Evolutionary conservation across 2,888 invertebrate species (phyloP), one percentile per base, ranked within the genome.

Genomic region (Pristionchus fissidentatus): DNA sequence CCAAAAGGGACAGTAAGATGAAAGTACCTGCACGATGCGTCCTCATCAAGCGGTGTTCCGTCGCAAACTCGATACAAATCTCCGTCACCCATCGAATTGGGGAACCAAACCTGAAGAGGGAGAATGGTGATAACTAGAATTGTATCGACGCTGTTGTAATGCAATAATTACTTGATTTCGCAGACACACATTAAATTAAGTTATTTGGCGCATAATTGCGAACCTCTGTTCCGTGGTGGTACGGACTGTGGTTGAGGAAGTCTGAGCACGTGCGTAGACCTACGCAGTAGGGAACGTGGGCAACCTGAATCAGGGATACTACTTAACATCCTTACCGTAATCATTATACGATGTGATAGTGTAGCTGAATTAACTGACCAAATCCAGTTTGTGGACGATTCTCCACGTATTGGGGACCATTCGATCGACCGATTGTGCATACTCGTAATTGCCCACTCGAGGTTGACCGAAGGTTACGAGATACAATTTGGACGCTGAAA

Each of bases 381-480:
- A 83, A 83, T 91, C 90, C 46, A 86, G 87, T 52, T 87, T 85
- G 84, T 90, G 91, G 19, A 88, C 87, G 38, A 89, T 41, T 66
- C 89, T 85, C 87, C 88, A 91, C 52, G 87, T 88, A 66, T 84
- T 85, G 0, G 85, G 87, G 8, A 91, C 86, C 7, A 90, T 70
- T 57, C 62, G 41, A 83, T 91, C 91, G 66, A 90, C 90, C 0
- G 86, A 84, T 60, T 70, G 75, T 0, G 91, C 89, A 81, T 90
- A 92, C 62, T 90, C 89, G 41, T 85, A 84, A 84, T 91, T 90
- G 2, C 91, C 91, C 13, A 92, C 91, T 80, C 91, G 81, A 0
- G 91, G 91, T 62, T 91, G 89, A n/a, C 91, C 91, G 84, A 91
- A 91, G 0, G 91, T 91, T 19, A 90, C 86, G 49, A 89, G 86